These are phyloP conservation scores for Actinemys pallida DNA, from an alignment of 2,113 vertebrate genomes.

Conservation along the genomic window DNA sequence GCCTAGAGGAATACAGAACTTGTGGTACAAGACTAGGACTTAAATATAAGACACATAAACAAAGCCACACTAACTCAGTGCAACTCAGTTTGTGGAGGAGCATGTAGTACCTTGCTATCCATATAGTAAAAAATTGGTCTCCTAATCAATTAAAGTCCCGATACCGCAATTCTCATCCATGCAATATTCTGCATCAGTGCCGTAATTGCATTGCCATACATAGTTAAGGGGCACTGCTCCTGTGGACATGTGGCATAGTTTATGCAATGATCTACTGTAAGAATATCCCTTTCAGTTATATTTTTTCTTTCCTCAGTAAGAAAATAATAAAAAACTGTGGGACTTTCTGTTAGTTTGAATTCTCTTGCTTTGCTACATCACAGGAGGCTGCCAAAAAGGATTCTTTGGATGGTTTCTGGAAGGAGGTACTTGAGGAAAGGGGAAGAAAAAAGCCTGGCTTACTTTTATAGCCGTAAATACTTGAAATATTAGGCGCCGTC, in stretches of 20 bases:
- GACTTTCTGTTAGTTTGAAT: conserved; percentile 74
- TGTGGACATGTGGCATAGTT: conserved; percentile 55
- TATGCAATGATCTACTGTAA: conserved; percentile 72
- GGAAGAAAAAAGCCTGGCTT: conserved; percentile 52
- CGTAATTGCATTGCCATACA: conserved; percentile 45
- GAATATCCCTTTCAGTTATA: conserved; percentile 67
- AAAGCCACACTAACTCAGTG: neutral
- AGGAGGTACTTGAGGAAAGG: conserved; percentile 72
- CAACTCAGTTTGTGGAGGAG: neutral
- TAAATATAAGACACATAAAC: conserved; percentile 72
- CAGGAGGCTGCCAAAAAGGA: conserved; percentile 76
- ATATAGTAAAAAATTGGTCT: conserved; percentile 15
- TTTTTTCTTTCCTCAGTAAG: conserved; percentile 53
- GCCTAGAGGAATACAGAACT: conserved; percentile 47
- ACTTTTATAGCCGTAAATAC: conserved; percentile 73
- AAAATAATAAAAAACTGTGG: conserved; percentile 69
- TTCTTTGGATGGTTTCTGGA: conserved; percentile 80
- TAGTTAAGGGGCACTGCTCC: conserved; percentile 69
- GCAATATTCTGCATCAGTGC: neutral
- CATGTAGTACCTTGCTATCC: neutral
- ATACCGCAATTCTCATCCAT: neutral
- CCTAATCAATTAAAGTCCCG: neutral
- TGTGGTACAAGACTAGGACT: conserved; percentile 63
- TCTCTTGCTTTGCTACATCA: conserved; percentile 77
- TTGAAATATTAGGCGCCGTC: conserved; percentile 72